Evolutionary conservation across 1,140 invertebrate genomes (phyloP).

Genomic region (Platyscapa corneri): DNA sequence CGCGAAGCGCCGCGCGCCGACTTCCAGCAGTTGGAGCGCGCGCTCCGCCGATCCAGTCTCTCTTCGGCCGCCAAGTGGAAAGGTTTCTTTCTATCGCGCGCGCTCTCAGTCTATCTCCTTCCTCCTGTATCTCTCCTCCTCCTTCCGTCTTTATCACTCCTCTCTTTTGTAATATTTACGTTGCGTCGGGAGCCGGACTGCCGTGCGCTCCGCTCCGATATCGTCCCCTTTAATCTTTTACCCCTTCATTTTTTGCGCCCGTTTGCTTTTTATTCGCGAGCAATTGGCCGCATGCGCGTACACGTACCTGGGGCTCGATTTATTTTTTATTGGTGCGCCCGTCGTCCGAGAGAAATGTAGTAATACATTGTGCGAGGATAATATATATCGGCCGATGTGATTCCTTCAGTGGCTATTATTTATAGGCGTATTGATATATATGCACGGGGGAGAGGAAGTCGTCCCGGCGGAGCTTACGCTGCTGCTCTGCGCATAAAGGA

Average conservation of each 20-base stretch:
- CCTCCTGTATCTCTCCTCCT: not conserved
- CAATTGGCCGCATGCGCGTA: not conserved
- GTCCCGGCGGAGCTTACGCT: not conserved
- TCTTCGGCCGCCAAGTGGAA: slow-evolving; percentile 44
- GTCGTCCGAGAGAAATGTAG: slow-evolving; percentile 2
- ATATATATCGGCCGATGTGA: not conserved
- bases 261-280: not conserved
- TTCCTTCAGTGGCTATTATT: slow-evolving; percentile 24
- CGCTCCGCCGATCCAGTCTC: slow-evolving; percentile 48
- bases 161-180: not conserved
- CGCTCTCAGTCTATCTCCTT: not conserved
- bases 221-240: no score
- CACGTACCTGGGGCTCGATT: not conserved
- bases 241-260: no score
- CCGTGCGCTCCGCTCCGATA: no score
- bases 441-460: slow-evolving; percentile 13
- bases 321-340: not conserved
- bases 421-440: not conserved
- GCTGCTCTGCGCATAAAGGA: slow-evolving; percentile 20
- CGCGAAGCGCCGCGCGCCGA: slow-evolving; percentile 8
- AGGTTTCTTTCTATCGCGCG: slow-evolving; percentile 28
- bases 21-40: not conserved
- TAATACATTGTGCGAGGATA: slow-evolving; percentile 10
- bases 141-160: not conserved
- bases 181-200: no score